Evolutionary conservation across 2,797 vertebrate species (phyloP).

Genomic region (Mionectes olivaceus): DNA sequence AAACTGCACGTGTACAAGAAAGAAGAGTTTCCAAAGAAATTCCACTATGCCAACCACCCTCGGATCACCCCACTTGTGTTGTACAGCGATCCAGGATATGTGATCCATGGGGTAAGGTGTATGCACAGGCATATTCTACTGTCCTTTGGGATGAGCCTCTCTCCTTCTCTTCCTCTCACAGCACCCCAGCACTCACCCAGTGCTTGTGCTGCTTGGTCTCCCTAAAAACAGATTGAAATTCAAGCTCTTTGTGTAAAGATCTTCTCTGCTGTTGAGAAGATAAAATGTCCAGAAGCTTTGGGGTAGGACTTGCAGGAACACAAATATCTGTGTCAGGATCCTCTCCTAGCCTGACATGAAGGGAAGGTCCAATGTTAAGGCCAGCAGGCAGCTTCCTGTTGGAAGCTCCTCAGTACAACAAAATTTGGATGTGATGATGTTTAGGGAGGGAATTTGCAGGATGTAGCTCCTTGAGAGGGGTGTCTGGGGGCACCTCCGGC

Average conservation of each 20-base stretch:
- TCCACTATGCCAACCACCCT: constrained; percentile 82
- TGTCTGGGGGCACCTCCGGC: background rate
- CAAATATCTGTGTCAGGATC: background rate
- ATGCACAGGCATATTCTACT: rapidly evolving
- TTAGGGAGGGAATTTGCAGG: background rate
- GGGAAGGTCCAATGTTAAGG: background rate
- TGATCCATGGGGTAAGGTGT: constrained; percentile 88
- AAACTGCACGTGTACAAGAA: constrained; percentile 90
- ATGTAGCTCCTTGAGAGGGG: rapidly evolving
- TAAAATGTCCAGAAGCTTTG: background rate
- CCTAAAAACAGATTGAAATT: background rate
- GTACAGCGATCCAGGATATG: constrained; percentile 86
- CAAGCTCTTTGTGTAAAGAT: background rate
- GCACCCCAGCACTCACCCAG: background rate
- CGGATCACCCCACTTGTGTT: constrained; percentile 88
- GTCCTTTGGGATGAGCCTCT: background rate
- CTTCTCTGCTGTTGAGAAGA: background rate
- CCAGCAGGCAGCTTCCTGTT: background rate
- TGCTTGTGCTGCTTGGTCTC: background rate
- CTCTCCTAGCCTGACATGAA: background rate
- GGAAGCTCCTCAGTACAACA: background rate
- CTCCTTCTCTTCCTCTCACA: background rate
- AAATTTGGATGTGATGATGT: rapidly evolving
- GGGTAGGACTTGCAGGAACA: background rate
- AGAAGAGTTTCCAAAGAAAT: constrained; percentile 81